Evolutionary conservation across 2,113 vertebrate species (phyloP).

Genomic region (Phocoena sinus): DNA sequence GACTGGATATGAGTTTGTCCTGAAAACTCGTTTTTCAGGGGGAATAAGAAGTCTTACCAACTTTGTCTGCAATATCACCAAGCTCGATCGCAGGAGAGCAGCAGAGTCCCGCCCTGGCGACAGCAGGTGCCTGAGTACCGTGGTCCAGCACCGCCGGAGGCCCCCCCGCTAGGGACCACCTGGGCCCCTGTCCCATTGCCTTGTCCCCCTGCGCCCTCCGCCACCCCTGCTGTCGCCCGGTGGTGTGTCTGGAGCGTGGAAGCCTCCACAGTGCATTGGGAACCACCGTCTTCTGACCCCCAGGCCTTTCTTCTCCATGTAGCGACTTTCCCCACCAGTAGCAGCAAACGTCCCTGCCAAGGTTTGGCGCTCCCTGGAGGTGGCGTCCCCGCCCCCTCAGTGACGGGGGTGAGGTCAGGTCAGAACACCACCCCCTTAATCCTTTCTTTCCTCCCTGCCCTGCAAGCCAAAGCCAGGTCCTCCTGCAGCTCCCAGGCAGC

Average conservation of each 20-base stretch:
- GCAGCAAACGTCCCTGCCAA: background rate
- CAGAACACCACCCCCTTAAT: background rate
- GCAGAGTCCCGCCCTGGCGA: background rate
- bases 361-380: background rate
- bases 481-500: background rate
- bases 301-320: background rate
- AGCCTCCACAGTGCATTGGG: background rate
- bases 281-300: background rate
- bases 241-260: background rate
- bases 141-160: background rate
- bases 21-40: conserved; percentile 18
- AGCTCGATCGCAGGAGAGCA: background rate
- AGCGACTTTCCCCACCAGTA: background rate
- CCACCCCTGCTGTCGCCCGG: background rate
- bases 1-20: background rate
- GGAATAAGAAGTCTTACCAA: background rate
- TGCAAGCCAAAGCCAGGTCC: background rate
- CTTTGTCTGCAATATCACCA: background rate
- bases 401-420: too few relatives aligned
- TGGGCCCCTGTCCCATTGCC: too few relatives aligned
- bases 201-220: background rate
- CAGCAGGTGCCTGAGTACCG: background rate
- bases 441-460: background rate
- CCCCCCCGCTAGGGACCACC: background rate
- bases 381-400: background rate